Evolutionary conservation across 1,140 invertebrate species (phyloP), one percentile per base, ranked within the genome.

Genomic region (Pristionchus pacificus): DNA sequence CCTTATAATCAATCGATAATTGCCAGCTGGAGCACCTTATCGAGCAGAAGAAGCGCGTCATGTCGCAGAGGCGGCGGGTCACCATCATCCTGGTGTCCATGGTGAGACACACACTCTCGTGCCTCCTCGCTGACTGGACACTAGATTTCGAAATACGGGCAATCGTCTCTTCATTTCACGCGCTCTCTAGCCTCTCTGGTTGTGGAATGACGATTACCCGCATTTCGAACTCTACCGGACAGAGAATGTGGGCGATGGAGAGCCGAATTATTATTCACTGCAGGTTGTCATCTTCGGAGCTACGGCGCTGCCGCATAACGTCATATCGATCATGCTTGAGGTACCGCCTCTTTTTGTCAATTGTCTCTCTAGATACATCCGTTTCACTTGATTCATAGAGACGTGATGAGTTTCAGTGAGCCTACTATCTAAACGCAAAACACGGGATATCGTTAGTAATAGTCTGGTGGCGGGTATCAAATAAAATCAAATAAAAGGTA

Each of bases 251-350:
- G 24, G 0, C 0, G 24, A 19, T 19, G 19, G 19, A 19, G 19
- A 19, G 19, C 24, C 24, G 24, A 57, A 19, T 57, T 57, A 19
- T 24, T 57, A 19, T 19, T 57, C 19, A 57, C 59, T n/a, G 10
- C 28, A 68, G 65, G 73, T 74, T 30, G n/a, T 75, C 14, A 60
- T 75, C 29, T 75, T 75, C 65, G 29, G 31, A 0, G 67, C 71
- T 14, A 76, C 73, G 13, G 15, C 57, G 19, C 74, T 75, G 6
- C 74, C 74, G 2, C 67, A 73, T 30, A 74, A 74, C 49, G 57
- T 74, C 63, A 71, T 75, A 13, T 74, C 71, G 33, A 67, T 31
- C 6, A 25, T 74, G n/a, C 75, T 75, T 29, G 72, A 74, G 58
- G 31, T 74, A 49, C 38, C 6, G 38, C 19, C 38, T 19, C 38